Evolutionary conservation across 2,888 invertebrate genomes (phyloP).

Genomic region (Sminthurinus aureus): DNA sequence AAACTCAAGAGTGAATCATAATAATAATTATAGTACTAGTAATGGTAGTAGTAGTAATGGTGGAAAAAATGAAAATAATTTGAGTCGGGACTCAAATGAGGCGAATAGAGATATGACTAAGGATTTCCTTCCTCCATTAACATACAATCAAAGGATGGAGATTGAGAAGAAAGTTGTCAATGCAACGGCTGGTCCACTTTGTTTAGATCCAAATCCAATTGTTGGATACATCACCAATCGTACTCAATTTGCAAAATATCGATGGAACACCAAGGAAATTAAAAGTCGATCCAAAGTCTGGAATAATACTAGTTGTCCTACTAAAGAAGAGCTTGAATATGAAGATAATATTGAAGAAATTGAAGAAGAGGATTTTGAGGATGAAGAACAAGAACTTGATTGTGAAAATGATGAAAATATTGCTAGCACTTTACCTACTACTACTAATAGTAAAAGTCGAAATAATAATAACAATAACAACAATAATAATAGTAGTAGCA

Average conservation of each 20-base stretch:
- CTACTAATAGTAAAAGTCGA: too few species aligned
- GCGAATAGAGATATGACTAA: background rate
- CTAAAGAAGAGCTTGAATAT: background rate
- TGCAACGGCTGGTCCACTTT: conserved; percentile 85
- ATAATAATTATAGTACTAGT: background rate
- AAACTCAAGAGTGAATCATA: background rate
- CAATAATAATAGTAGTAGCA: background rate
- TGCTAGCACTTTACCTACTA: too few species aligned
- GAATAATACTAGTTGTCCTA: background rate
- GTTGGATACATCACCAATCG: conserved; percentile 79
- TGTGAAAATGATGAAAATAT: background rate
- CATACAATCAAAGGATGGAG: conserved; percentile 76
- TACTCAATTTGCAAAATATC: conserved; percentile 74
- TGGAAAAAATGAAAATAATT: background rate
- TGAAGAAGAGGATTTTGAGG: background rate
- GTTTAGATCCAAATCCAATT: conserved; percentile 86
- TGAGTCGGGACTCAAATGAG: background rate
- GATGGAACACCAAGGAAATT: conserved; percentile 56
- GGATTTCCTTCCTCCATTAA: conserved; percentile 66
- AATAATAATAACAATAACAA: background rate
- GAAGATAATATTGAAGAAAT: conserved; percentile 21
- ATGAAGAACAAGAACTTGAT: background rate
- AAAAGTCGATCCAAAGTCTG: conserved; percentile 43
- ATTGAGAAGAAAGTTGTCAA: conserved; percentile 86
- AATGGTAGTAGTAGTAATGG: background rate